A percentile compares a stretch with the other conserved stretches of the same genome.
phyloP scores from a whole-genome alignment of 2,797 vertebrate genomes.

The Scomberomorus guttatus region DNA sequence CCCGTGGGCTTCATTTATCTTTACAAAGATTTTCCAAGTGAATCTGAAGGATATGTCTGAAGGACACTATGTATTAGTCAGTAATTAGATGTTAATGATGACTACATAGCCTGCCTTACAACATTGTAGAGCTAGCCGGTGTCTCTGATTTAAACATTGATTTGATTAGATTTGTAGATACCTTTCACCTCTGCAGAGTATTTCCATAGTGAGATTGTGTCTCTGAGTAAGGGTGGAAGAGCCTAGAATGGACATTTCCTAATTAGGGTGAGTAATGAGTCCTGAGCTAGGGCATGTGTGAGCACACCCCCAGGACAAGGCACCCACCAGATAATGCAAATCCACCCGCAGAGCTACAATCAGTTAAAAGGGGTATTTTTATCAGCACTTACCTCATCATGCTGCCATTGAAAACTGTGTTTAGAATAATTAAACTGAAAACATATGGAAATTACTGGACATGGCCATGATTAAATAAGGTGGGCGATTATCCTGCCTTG shows the following conservation, averaged over 20 bases:
- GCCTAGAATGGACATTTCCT: conserved; percentile 81
- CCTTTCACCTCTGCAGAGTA: conserved; percentile 78
- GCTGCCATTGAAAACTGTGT: conserved; percentile 71
- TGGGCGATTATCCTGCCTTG: conserved; percentile 82
- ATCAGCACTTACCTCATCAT: conserved; percentile 82
- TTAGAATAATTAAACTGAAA: conserved; percentile 83
- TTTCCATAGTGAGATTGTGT: conserved; percentile 78
- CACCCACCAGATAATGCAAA: conserved; percentile 82
- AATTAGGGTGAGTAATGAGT: conserved; percentile 88
- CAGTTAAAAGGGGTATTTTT: conserved; percentile 82
- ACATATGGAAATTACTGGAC: conserved; percentile 87
- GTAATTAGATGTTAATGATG: conserved; percentile 84
- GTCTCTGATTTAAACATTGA: conserved; percentile 83
- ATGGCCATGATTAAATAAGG: conserved; percentile 86
- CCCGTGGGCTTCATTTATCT: conserved; percentile 77
- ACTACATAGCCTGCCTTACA: conserved; percentile 76
- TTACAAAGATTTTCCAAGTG: conserved; percentile 78
- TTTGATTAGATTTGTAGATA: conserved; percentile 84
- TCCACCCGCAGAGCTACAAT: conserved; percentile 81
- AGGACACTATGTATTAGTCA: conserved; percentile 80
- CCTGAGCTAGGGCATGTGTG: conserved; percentile 80
- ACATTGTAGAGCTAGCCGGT: conserved; percentile 54
- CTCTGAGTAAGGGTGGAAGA: conserved; percentile 76
- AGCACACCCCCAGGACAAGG: conserved; percentile 80
- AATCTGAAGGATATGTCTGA: conserved; percentile 82